Evolutionary conservation across 1,140 invertebrate species (phyloP).

Genomic region (Drosophila serrata): DNA sequence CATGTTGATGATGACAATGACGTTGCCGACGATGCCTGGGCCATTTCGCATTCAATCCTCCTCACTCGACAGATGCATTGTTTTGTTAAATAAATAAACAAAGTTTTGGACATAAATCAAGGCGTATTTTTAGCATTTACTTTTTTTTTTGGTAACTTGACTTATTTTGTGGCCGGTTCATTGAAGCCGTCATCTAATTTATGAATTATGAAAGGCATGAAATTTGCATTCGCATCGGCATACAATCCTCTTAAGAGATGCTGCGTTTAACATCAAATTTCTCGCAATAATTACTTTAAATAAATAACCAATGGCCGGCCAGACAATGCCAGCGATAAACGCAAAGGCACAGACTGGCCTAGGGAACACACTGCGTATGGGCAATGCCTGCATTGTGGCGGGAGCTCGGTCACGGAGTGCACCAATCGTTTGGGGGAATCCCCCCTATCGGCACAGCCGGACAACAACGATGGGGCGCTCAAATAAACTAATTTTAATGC

Average conservation of each 20-base stretch:
- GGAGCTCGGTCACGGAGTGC: conserved; percentile 9
- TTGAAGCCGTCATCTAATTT: conserved; percentile 28
- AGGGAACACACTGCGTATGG: conserved; percentile 57
- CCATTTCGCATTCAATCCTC: conserved; percentile 27
- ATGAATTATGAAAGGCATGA: conserved; percentile 10
- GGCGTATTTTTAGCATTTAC: conserved; percentile 2
- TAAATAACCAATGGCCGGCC: conserved; percentile 33
- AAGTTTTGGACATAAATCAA: conserved; percentile 36
- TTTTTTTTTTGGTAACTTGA: conserved; percentile 1
- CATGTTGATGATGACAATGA: conserved; percentile 57
- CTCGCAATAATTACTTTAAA: conserved; percentile 35
- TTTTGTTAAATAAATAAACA: conserved; percentile 41
- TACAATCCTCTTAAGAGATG: conserved; percentile 14
- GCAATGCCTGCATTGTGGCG: conserved; percentile 35
- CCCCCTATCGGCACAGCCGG: conserved; percentile 49
- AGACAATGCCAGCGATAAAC: conserved; percentile 60
- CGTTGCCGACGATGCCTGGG: conserved; percentile 31
- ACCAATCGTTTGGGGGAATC: conserved; percentile 40
- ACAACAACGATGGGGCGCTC: conserved; percentile 23
- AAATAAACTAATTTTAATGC: conserved; percentile 83
- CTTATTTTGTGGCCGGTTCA: neutral
- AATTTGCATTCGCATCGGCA: neutral
- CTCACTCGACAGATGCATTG: conserved; percentile 6
- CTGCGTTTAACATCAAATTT: conserved; percentile 7
- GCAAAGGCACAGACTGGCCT: conserved; percentile 29